phyloP scores from a whole-genome alignment of 1,140 invertebrate species.

The Mactra quadrangularis region DNA sequence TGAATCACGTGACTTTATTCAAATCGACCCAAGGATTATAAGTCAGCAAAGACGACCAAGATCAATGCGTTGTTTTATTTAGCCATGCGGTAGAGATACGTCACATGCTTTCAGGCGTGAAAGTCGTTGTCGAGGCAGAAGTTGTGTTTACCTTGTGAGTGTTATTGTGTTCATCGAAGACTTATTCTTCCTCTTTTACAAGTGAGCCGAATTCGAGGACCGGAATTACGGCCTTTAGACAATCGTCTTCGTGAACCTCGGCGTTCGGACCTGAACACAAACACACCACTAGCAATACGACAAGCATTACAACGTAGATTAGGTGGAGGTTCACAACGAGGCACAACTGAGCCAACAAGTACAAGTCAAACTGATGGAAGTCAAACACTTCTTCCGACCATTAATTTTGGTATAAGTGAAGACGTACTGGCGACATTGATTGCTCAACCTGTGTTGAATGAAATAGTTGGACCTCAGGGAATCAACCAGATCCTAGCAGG shows the following conservation, averaged over 20 bases:
- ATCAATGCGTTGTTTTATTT: conserved; percentile 29
- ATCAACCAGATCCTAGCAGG: conserved; percentile 50
- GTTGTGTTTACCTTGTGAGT: conserved; percentile 27
- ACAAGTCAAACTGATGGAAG: too few species aligned
- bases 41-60: background rate
- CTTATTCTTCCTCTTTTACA: conserved; percentile 3
- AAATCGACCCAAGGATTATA: too few species aligned
- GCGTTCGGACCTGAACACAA: background rate
- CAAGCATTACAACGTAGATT: background rate
- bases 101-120: conserved; percentile 41
- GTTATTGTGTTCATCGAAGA: conserved; percentile 34
- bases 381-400: background rate
- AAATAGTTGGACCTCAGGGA: conserved; percentile 44
- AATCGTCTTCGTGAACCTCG: background rate
- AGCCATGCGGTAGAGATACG: conserved; percentile 7
- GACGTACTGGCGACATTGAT: conserved; percentile 39
- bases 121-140: background rate
- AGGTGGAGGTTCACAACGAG: too few species aligned
- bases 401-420: conserved; percentile 35
- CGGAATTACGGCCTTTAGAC: conserved; percentile 30
- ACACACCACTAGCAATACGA: background rate
- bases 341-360: too few species aligned
- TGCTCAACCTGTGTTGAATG: conserved; percentile 39
- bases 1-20: too few species aligned
- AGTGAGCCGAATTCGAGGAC: conserved; percentile 14